These are phyloP conservation scores for Daubentonia madagascariensis DNA, from an alignment of 2,113 vertebrate species.

Conservation along the genomic window DNA sequence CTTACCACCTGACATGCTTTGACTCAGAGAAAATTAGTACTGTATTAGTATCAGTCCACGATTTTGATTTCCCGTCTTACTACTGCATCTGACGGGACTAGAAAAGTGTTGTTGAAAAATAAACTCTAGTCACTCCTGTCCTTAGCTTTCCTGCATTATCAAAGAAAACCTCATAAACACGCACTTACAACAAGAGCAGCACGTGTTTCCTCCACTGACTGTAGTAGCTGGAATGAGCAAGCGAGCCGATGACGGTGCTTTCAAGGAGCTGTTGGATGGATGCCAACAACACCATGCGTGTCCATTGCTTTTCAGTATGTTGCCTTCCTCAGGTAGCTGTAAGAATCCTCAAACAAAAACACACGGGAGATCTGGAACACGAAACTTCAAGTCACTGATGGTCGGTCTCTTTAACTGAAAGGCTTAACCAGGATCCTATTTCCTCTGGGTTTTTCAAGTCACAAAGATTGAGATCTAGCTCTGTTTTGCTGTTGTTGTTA, in stretches of 20 bases:
- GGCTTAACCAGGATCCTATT: neutral
- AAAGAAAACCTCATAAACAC: slow-evolving; percentile 59
- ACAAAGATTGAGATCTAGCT: neutral
- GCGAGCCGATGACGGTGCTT: slow-evolving; percentile 59
- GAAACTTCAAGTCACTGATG: neutral
- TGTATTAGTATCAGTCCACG: neutral
- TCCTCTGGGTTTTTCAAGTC: neutral
- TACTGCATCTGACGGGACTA: slow-evolving; percentile 43
- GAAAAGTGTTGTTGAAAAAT: slow-evolving; percentile 48
- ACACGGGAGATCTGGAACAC: slow-evolving; percentile 16
- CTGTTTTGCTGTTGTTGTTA: too few relatives aligned
- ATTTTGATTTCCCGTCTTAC: neutral
- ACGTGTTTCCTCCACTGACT: slow-evolving; percentile 35
- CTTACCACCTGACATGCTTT: too few relatives aligned
- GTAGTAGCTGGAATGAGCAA: slow-evolving; percentile 45
- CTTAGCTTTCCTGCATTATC: slow-evolving; percentile 54
- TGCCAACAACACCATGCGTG: neutral
- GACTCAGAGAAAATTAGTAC: neutral
- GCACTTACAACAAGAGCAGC: slow-evolving; percentile 56
- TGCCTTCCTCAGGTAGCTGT: slow-evolving; percentile 1
- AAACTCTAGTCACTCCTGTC: slow-evolving; percentile 63
- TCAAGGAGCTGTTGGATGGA: neutral
- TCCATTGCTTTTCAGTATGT: neutral
- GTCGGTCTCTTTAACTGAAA: neutral
- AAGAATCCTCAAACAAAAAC: neutral